Conservation (phyloP, 2,797 vertebrate genomes). For the Meda fulgida region DNA sequence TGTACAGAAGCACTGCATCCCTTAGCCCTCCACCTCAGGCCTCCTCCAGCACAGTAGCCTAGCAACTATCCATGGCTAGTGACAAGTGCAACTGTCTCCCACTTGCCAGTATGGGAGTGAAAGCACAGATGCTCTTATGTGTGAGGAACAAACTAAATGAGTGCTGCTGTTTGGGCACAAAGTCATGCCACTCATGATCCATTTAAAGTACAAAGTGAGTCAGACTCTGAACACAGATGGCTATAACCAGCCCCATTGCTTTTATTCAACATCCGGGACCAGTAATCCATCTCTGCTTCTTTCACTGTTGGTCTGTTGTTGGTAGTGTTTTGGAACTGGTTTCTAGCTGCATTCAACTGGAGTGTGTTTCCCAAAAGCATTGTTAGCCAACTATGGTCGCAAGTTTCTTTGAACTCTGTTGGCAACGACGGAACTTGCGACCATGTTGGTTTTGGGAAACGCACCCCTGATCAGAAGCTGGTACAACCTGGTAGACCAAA, state of each 20-base stretch:
- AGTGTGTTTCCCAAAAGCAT: background rate
- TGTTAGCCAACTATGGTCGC: background rate
- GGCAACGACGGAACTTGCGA: background rate
- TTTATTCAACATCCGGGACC: conserved; percentile 20
- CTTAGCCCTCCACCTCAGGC: conserved; percentile 15
- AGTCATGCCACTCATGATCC: conserved; percentile 30
- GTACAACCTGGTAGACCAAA: background rate
- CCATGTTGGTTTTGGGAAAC: background rate
- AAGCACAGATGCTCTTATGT: conserved; percentile 44
- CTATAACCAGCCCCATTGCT: conserved; percentile 14
- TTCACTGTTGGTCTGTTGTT: conserved; percentile 2
- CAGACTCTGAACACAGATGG: conserved; percentile 25
- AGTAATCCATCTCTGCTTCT: background rate
- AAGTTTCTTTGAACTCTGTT: background rate
- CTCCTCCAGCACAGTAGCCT: conserved; percentile 49
- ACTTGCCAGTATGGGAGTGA: conserved; percentile 28
- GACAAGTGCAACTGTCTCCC: conserved; percentile 29
- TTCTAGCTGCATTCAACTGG: background rate
- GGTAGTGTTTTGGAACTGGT: background rate
- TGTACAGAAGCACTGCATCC: conserved; percentile 1
- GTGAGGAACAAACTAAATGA: conserved; percentile 37
- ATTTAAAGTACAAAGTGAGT: conserved; percentile 26
- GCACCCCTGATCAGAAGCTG: background rate
- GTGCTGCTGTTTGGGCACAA: conserved; percentile 17
- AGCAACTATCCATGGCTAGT: conserved; percentile 52